Evolutionary conservation across 2,113 vertebrate genomes (phyloP).

Genomic region (Macrotis lagotis): DNA sequence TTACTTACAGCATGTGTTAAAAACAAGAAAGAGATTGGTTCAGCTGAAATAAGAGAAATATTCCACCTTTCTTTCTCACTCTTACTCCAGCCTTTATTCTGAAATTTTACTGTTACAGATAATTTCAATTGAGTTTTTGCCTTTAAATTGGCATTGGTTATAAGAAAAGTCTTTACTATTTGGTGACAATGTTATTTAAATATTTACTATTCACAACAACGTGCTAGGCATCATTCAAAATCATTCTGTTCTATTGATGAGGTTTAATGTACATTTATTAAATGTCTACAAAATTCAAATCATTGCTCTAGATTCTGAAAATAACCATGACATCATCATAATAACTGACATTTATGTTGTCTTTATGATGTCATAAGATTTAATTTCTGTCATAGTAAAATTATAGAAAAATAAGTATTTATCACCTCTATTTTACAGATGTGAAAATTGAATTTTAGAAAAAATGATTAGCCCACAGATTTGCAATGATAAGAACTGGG

Average conservation of each 20-base stretch:
- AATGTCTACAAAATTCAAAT: not conserved
- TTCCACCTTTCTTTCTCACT: slow-evolving; percentile 12
- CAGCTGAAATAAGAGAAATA: slow-evolving; percentile 26
- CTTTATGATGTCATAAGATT: not conserved
- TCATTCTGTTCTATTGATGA: not conserved
- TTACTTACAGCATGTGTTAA: not conserved
- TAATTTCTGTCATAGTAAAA: no score
- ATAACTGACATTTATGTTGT: not conserved
- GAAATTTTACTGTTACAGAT: not conserved
- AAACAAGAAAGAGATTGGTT: not conserved
- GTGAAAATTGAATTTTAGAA: no score
- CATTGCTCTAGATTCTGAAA: not conserved
- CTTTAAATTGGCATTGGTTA: not conserved
- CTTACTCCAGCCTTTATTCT: not conserved
- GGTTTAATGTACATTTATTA: not conserved
- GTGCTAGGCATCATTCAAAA: not conserved
- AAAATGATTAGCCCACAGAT: no score
- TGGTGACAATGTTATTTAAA: not conserved
- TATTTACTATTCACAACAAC: not conserved
- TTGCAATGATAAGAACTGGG: no score
- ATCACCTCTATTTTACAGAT: not conserved
- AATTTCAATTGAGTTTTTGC: not conserved
- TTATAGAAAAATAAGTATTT: not conserved
- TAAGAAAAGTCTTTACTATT: not conserved
- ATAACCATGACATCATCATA: not conserved